Percentiles rank a stretch among this genome's conserved stretches.
Evolutionary conservation across 2,113 vertebrate species (phyloP).

Genomic region (Gadus chalcogrammus): DNA sequence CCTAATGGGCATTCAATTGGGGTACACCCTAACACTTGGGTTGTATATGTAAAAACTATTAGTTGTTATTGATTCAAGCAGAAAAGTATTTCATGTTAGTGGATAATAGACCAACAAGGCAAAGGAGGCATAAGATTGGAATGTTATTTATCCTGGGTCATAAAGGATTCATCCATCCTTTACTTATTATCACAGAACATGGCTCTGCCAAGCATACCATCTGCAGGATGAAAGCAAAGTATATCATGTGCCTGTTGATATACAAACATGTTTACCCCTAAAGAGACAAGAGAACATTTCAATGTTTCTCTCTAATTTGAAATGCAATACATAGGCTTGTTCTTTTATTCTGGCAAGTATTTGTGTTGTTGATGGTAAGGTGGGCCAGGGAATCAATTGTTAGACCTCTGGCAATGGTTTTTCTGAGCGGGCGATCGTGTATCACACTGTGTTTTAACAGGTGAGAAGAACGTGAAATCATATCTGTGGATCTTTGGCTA

Average conservation of each 20-base stretch:
- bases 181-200: background rate
- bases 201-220: background rate
- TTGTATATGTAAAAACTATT: no score
- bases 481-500: constrained; percentile 54
- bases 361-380: constrained; percentile 36
- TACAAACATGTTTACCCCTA: constrained; percentile 45
- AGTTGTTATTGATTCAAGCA: no score
- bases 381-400: constrained; percentile 41
- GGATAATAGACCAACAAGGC: no score
- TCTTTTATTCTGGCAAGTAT: constrained; percentile 19
- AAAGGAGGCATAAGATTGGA: no score
- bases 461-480: constrained; percentile 52
- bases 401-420: constrained; percentile 30
- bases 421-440: constrained; percentile 40
- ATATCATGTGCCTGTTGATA: constrained; percentile 35
- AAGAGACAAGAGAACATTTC: constrained; percentile 15
- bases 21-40: no score
- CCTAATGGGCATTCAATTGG: no score
- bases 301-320: constrained; percentile 15
- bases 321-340: constrained; percentile 17
- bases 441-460: constrained; percentile 58
- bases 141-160: no score
- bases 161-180: no score
- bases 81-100: no score
- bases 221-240: constrained; percentile 19